Evolutionary conservation across 2,797 vertebrate species (phyloP).

Genomic region (Fundulus diaphanus): DNA sequence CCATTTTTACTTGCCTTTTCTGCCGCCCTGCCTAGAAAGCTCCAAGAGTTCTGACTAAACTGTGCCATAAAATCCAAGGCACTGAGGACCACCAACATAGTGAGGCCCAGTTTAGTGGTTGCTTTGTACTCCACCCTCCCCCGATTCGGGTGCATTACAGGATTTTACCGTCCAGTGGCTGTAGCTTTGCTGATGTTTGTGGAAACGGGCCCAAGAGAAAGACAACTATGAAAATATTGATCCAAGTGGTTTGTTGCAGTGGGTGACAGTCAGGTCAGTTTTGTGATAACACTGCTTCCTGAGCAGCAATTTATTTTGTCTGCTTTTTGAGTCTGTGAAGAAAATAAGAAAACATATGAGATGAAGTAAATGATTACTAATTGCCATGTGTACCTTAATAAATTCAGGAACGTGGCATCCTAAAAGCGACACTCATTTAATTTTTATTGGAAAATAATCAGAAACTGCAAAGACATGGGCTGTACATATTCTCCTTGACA

Average conservation of each 20-base stretch:
- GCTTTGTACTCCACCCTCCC: conserved; percentile 35
- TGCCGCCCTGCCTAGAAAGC: conserved; percentile 43
- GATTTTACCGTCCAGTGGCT: conserved; percentile 47
- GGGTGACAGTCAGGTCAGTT: conserved; percentile 18
- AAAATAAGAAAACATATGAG: neutral
- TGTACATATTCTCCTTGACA: neutral
- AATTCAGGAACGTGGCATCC: neutral
- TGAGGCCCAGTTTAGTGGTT: conserved; percentile 45
- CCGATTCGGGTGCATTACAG: conserved; percentile 45
- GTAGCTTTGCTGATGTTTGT: conserved; percentile 50
- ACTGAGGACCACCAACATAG: conserved; percentile 70
- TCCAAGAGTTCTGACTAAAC: conserved; percentile 54
- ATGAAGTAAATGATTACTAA: conserved; percentile 1
- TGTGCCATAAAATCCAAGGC: conserved; percentile 56
- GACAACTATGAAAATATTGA: conserved; percentile 57
- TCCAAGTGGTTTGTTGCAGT: conserved; percentile 35
- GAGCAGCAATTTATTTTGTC: conserved; percentile 8
- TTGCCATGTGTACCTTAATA: neutral
- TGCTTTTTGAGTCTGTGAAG: conserved; percentile 6
- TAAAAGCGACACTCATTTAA: neutral
- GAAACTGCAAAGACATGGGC: neutral
- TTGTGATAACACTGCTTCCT: conserved; percentile 31
- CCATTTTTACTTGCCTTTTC: conserved; percentile 44
- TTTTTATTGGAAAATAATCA: neutral
- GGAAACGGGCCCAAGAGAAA: conserved; percentile 50